A percentile compares a stretch with the other conserved stretches of the same genome.
These are phyloP conservation scores for Nycteola revayana DNA, from an alignment of 2,888 invertebrate species.

Conservation along the genomic window DNA sequence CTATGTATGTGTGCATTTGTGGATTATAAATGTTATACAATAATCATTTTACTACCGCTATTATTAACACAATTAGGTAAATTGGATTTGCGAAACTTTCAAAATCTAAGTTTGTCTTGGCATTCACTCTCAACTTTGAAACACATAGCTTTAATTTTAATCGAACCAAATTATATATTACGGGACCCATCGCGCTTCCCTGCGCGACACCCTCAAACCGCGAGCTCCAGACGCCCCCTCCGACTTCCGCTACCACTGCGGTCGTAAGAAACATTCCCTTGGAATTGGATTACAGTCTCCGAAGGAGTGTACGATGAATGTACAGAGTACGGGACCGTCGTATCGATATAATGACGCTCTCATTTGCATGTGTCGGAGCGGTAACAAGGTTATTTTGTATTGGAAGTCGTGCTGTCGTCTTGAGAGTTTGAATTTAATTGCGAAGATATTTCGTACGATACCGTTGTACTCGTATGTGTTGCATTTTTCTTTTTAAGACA, in stretches of 20 bases:
- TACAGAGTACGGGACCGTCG: slow-evolving; percentile 12
- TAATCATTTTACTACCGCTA: too few species aligned
- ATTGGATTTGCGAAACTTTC: too few species aligned
- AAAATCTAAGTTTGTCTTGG: too few species aligned
- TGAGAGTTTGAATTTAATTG: neutral
- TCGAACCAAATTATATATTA: slow-evolving; percentile 33
- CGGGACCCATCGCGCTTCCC: slow-evolving; percentile 45
- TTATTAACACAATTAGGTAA: too few species aligned
- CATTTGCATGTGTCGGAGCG: slow-evolving; percentile 33
- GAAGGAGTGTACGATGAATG: slow-evolving; percentile 15
- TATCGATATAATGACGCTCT: slow-evolving; percentile 27
- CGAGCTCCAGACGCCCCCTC: slow-evolving; percentile 40
- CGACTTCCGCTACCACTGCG: slow-evolving; percentile 55
- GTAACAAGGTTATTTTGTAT: slow-evolving; percentile 29
- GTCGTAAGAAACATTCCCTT: slow-evolving; percentile 58
- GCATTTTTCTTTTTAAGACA: too few species aligned
- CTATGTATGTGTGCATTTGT: too few species aligned
- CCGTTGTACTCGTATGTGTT: too few species aligned
- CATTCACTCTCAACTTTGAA: slow-evolving; percentile 16
- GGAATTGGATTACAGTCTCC: slow-evolving; percentile 59
- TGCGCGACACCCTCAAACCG: slow-evolving; percentile 46
- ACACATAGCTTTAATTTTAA: slow-evolving; percentile 26
- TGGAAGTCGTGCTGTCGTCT: slow-evolving; percentile 5
- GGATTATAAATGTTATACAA: too few species aligned
- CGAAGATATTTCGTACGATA: too few species aligned